Percentiles rank a stretch among this genome's conserved stretches.
Evolutionary conservation across 1,140 invertebrate genomes (phyloP).

Genomic region (Melanaphis sacchari): DNA sequence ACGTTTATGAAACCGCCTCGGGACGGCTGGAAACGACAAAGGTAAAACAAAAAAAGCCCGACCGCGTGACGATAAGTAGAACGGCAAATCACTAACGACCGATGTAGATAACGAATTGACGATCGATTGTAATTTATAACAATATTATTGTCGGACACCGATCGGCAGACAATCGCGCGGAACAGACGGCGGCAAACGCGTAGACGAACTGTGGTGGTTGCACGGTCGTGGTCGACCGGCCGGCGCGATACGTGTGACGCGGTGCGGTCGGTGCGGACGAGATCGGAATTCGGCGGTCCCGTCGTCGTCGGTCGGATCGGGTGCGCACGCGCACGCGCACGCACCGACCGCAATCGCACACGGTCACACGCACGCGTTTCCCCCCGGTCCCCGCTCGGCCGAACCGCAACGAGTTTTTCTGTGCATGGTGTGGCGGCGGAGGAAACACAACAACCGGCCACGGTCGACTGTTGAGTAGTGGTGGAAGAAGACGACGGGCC

Average conservation of each 20-base stretch:
- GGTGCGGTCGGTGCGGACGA: conserved; percentile 1
- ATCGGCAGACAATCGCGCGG: not conserved
- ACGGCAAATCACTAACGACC: not conserved
- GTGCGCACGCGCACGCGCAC: not conserved
- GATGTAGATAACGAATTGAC: no score
- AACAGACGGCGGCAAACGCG: not conserved
- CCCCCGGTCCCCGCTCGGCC: not conserved
- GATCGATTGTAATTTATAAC: no score
- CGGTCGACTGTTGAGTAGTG: not conserved
- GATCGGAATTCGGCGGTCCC: conserved; percentile 45
- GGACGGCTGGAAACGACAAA: not conserved
- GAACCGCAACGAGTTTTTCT: not conserved
- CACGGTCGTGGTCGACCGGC: conserved; percentile 18
- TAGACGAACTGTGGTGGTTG: not conserved
- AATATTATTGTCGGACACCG: not conserved
- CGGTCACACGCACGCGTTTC: not conserved
- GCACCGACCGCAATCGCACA: not conserved
- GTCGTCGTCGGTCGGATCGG: not conserved
- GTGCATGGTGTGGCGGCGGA: not conserved
- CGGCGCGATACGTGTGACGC: conserved; percentile 26
- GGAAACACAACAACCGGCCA: not conserved
- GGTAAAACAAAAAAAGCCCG: not conserved
- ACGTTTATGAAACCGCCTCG: not conserved
- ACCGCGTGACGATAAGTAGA: not conserved
- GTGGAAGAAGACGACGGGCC: not conserved